Percentiles rank a stretch among this genome's conserved stretches.
Evolutionary conservation across 2,888 invertebrate genomes (phyloP).

Genomic region (Cyclophora albipunctata): DNA sequence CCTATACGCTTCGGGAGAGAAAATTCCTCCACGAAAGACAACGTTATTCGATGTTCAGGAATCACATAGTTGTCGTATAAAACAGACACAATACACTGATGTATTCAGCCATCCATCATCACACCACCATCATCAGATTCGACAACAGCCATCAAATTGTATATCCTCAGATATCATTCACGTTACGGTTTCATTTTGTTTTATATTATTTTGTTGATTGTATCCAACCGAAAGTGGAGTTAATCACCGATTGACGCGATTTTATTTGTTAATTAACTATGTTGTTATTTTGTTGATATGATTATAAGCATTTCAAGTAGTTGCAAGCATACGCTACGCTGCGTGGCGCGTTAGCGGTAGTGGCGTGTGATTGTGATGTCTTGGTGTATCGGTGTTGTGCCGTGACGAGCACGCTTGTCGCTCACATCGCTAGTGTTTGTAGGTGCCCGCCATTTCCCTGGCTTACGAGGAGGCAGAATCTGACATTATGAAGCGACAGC

Average conservation of each 20-base stretch:
- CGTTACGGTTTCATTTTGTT: conserved; percentile 35
- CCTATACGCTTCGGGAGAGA: too few relatives aligned
- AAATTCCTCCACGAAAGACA: too few relatives aligned
- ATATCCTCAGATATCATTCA: conserved; percentile 25
- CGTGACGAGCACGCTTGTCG: conserved; percentile 21
- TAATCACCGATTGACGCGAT: conserved; percentile 55
- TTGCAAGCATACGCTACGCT: conserved; percentile 48
- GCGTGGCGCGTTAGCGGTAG: too few relatives aligned
- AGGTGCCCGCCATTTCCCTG: conserved; percentile 98
- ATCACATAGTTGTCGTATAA: conserved; percentile 18
- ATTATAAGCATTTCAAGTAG: conserved; percentile 42
- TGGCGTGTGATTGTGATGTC: too few relatives aligned
- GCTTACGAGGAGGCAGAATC: conserved; percentile 98
- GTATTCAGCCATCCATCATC: conserved; percentile 44
- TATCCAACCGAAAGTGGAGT: conserved; percentile 28
- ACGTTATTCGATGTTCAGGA: conserved; percentile 10
- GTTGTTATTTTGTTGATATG: conserved; percentile 47
- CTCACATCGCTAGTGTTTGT: conserved; percentile 75
- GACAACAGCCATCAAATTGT: not conserved
- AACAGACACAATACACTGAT: conserved; percentile 61
- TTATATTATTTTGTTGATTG: conserved; percentile 23
- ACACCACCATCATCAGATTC: conserved; percentile 31
- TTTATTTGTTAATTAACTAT: conserved; percentile 56
- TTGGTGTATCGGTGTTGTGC: conserved; percentile 19
- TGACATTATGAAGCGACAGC: conserved; percentile 99